Conservation (phyloP, 1,140 invertebrate species). For the Trichoplusia ni region DNA sequence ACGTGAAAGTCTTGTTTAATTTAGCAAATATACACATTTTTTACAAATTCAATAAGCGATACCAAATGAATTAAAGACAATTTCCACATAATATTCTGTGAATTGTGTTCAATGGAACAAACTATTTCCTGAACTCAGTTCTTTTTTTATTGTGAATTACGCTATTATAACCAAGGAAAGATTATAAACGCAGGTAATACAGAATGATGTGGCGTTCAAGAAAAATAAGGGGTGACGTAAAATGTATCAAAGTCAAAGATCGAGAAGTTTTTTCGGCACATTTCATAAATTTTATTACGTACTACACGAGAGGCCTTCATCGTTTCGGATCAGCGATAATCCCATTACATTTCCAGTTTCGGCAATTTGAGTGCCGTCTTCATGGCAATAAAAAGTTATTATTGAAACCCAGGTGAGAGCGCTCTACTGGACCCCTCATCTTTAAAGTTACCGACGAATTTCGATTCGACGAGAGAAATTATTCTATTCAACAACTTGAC, state of each 20-base stretch:
- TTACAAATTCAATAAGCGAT: too few relatives aligned
- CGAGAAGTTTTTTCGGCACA: conserved; percentile 44
- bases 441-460: conserved; percentile 15
- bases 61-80: too few relatives aligned
- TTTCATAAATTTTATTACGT: conserved; percentile 57
- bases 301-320: conserved; percentile 48
- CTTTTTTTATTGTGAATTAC: too few relatives aligned
- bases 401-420: conserved; percentile 51
- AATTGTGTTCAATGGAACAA: too few relatives aligned
- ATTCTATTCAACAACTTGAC: not conserved
- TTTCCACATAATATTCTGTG: too few relatives aligned
- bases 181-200: too few relatives aligned
- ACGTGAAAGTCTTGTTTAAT: conserved; percentile 32
- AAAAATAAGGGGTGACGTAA: conserved; percentile 21
- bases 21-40: not conserved
- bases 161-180: too few relatives aligned
- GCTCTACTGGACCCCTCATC: not conserved
- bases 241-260: conserved; percentile 25
- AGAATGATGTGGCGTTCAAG: too few relatives aligned
- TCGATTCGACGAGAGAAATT: not conserved
- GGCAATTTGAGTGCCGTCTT: conserved; percentile 51
- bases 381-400: conserved; percentile 56
- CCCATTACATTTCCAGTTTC: conserved; percentile 60
- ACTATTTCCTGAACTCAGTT: too few relatives aligned
- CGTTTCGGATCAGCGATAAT: conserved; percentile 61